Base-by-base conservation (phyloP, 2,113 vertebrate species). In the Himantopus leucocephalus region DNA sequence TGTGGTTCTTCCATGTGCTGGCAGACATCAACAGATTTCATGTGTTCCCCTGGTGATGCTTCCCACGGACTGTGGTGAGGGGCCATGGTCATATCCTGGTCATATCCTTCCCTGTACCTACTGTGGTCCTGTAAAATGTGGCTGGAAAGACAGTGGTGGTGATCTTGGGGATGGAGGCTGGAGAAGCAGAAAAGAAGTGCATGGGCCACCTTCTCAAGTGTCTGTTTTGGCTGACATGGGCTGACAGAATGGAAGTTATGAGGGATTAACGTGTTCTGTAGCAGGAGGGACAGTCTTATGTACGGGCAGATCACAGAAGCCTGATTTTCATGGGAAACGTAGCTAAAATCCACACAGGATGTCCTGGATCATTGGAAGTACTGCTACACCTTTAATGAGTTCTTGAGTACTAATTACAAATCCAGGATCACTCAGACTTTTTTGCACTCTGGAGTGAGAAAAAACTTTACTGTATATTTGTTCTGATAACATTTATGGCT, bases 121-220 rank as follows among this genome's bases (percentile, higher is more conserved):
- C 14, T 0, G 0, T 24, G 35, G 19, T 50, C 19, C 41, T 12
- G 27, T 27, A 30, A 41, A 71, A 64, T 0, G 2, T 4, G 3
- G 10, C 37, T 41, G 30, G 45, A 53, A 76, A 82, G 58, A 29
- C 14, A 37, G 37, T 35, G 26, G 21, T 1, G 6, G 29, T 32
- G 7, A 27, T 32, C 20, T 30, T 39, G 35, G 35, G 19, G n/a
- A 19, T 41, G 60, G 19, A 80, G 30, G 19, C 18, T 56, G 32
- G 47, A 62, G 66, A 73, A 71, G 58, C 45, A 85, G 56, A 47
- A 34, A 58, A 71, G 26, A n/a, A 8, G 23, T 50, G 22, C 48
- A 50, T 50, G 48, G 48, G 9, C 16, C 50, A 21, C 7, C 3
- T 60, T 70, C n/a, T 53, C 50, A 75, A 12, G 30, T 12, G 26